Base-by-base conservation (phyloP, 2,888 invertebrate genomes). In the Acronicta psi region DNA sequence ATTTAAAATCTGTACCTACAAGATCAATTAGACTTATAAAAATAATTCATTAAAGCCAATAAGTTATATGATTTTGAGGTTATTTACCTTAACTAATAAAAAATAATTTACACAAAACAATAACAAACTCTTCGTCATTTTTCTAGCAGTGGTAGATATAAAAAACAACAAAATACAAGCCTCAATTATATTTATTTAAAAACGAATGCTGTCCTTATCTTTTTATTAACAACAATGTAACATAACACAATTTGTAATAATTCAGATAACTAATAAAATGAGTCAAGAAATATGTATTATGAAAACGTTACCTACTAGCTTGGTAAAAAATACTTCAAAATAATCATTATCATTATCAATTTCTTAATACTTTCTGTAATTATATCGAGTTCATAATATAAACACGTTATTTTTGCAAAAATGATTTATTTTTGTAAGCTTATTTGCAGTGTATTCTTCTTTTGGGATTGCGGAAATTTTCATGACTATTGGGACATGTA, bases 11-110 rank as follows among this genome's bases (percentile, higher is more conserved):
- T n/a, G n/a, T n/a, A n/a, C n/a, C n/a, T n/a, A n/a, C n/a, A n/a
- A n/a, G n/a, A 11, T 2, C 29, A 29, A 29, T 2, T 3, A 29
- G 0, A 29, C 29, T 11, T 29, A 29, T 3, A 0, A 29, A 2
- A 11, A 1, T 25, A 25, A 1, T 23, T 23, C 3, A 20, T 20
- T 7, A 29, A 29, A 11, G 10, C 29, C 6, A 25, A 25, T 2
- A 29, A 29, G 29, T 0, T 29, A 3, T 10, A 11, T 29, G 11
- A n/a, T 34, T 34, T 14, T 18, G 8, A 38, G 13, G 11, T 8
- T 29, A 20, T 4, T 53, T 67, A 74, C 75, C 75, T 69, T 38
- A 2, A 8, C 7, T 5, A 53, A 25, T 34, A 73, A 13, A 14
- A 50, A 44, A 18, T 18, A 46, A 46, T 50, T 53, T 0, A 69